phyloP scores from a whole-genome alignment of 2,797 vertebrate genomes.

The Periparus ater region DNA sequence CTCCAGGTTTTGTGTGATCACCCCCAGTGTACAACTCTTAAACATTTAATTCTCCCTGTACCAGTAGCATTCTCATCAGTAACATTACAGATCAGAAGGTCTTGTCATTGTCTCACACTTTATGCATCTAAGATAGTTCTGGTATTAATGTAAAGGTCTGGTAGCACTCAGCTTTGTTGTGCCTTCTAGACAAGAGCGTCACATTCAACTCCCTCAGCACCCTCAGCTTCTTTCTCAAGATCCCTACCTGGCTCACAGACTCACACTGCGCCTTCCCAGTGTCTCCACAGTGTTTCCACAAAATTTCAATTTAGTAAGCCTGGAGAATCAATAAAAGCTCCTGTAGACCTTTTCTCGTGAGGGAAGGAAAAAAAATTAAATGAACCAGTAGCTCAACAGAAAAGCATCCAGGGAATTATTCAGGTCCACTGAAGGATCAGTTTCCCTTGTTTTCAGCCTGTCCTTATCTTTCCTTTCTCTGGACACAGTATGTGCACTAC shows the following conservation, averaged over 20 bases:
- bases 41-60: background rate
- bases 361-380: background rate
- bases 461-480: background rate
- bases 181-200: rapidly evolving
- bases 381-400: background rate
- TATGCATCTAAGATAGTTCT: background rate
- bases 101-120: background rate
- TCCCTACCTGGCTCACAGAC: background rate
- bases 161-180: background rate
- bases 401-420: background rate
- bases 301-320: background rate
- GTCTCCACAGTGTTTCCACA: background rate
- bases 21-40: background rate
- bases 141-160: background rate
- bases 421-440: background rate
- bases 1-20: background rate
- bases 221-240: background rate
- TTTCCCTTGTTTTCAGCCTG: background rate
- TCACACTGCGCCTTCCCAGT: background rate
- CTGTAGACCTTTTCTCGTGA: background rate
- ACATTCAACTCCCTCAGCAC: background rate
- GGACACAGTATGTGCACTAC: background rate
- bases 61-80: background rate
- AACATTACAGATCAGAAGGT: background rate
- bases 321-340: background rate